phyloP scores from a whole-genome alignment of 1,140 invertebrate genomes.

The Plutomurus gul region DNA sequence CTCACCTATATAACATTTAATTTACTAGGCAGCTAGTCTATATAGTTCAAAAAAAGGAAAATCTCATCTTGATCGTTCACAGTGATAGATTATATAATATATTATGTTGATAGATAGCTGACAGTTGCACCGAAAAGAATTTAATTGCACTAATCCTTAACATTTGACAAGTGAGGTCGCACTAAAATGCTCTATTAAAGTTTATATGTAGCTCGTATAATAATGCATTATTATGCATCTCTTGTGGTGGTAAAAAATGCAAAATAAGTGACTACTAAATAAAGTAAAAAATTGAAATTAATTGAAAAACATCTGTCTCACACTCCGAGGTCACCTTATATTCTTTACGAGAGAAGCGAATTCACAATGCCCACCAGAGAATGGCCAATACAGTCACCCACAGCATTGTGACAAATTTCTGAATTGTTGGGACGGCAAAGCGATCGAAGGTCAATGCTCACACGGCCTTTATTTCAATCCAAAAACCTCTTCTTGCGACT shows the following conservation, averaged over 20 bases:
- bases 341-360: neutral
- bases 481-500: constrained; percentile 40
- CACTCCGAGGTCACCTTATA: neutral
- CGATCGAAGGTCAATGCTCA: constrained; percentile 38
- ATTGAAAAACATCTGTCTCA: neutral
- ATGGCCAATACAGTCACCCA: constrained; percentile 48
- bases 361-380: neutral
- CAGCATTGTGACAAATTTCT: constrained; percentile 47
- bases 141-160: neutral
- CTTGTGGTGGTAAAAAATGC: too few relatives aligned
- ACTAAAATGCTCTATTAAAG: too few relatives aligned
- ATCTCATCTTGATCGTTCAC: too few relatives aligned
- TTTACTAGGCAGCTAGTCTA: too few relatives aligned
- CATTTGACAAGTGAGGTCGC: neutral
- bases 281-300: too few relatives aligned
- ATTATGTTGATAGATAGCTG: too few relatives aligned
- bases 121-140: neutral
- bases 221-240: too few relatives aligned
- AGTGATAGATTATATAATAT: too few relatives aligned
- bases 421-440: constrained; percentile 46
- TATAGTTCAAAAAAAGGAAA: too few relatives aligned
- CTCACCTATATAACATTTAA: too few relatives aligned
- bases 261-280: too few relatives aligned
- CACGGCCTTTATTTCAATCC: constrained; percentile 48
- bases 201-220: too few relatives aligned